Base-by-base conservation (phyloP, 2,888 invertebrate species). In the Pterostichus madidus region DNA sequence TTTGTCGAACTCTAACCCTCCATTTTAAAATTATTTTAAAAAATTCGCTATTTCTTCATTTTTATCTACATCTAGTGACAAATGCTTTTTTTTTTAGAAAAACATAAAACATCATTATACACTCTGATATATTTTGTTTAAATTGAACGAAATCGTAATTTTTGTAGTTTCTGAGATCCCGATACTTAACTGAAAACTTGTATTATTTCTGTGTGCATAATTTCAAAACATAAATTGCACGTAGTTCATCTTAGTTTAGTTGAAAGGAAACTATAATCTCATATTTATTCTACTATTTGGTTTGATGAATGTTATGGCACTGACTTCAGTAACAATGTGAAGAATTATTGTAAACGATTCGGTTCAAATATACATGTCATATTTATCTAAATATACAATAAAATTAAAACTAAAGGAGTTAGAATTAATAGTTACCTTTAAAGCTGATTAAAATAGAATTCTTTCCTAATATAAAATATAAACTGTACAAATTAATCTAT, bases 401-500 rank as follows among this genome's bases (percentile, higher is more conserved):
- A 56, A n/a, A 17, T 11, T 59, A 59, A 10, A 59, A 59, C 24
- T 59, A 64, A 52, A 8, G 35, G 13, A 24, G 8, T 61, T 64
- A 64, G 2, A 64, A 35, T 39, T 64, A 35, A 32, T 64, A 64
- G 59, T 59, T 59, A 59, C 59, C 59, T 7, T 24, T 59, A 59
- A 59, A 59, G 64, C 64, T 64, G 64, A 64, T 64, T 64, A 64
- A 24, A 31, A 61, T 61, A 61, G 11, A n/a, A n/a, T 61, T 31
- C 8, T 13, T 11, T 11, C 32, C 13, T 61, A 61, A 32, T 13
- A 64, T 64, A 64, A 64, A 64, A 39, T 64, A 35, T 64, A 39
- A 64, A 64, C 64, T 64, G 64, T 64, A 64, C 64, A 64, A 32
- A 64, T 64, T 64, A 64, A 15, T 15, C 64, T 64, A 64, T 64